Conservation (phyloP, 2,797 vertebrate genomes). For the Enteromius treurensis region DNA sequence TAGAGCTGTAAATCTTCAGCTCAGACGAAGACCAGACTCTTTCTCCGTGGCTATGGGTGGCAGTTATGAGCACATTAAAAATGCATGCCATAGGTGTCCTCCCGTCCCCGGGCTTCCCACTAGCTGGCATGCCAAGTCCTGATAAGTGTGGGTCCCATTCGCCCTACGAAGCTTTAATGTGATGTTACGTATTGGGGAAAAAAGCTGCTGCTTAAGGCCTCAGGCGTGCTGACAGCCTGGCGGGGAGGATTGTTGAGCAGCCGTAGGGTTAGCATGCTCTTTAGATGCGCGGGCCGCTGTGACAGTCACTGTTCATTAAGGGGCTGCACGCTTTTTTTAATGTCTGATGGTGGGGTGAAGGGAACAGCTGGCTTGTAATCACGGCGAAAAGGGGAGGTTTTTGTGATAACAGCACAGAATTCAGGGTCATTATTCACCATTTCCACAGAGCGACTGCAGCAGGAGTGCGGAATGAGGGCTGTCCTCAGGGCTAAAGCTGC, state of each 20-base stretch:
- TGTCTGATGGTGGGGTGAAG: constrained; percentile 41
- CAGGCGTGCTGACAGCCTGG: constrained; percentile 59
- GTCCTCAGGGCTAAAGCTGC: constrained; percentile 1
- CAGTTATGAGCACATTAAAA: constrained; percentile 51
- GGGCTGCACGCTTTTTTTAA: constrained; percentile 50
- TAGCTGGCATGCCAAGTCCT: constrained; percentile 60
- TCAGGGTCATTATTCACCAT: constrained; percentile 57
- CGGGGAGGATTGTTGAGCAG: constrained; percentile 13
- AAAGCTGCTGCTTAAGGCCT: constrained; percentile 69
- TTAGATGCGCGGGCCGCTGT: not conserved
- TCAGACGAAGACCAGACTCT: constrained; percentile 19
- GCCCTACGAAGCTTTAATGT: constrained; percentile 77
- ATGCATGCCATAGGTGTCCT: constrained; percentile 54
- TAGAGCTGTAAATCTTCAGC: constrained; percentile 28
- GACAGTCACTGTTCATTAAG: constrained; percentile 30
- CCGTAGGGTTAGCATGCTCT: constrained; percentile 19
- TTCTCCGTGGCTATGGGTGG: constrained; percentile 35
- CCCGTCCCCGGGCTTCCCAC: constrained; percentile 52
- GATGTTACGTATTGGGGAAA: constrained; percentile 73
- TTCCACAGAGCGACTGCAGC: constrained; percentile 37
- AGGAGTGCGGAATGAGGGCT: constrained; percentile 3
- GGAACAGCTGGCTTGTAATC: constrained; percentile 58
- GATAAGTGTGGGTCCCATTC: constrained; percentile 69
- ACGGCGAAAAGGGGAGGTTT: constrained; percentile 48
- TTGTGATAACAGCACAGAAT: constrained; percentile 54